phyloP scores from a whole-genome alignment of 1,140 invertebrate genomes.

The Drosophila mayri region DNA sequence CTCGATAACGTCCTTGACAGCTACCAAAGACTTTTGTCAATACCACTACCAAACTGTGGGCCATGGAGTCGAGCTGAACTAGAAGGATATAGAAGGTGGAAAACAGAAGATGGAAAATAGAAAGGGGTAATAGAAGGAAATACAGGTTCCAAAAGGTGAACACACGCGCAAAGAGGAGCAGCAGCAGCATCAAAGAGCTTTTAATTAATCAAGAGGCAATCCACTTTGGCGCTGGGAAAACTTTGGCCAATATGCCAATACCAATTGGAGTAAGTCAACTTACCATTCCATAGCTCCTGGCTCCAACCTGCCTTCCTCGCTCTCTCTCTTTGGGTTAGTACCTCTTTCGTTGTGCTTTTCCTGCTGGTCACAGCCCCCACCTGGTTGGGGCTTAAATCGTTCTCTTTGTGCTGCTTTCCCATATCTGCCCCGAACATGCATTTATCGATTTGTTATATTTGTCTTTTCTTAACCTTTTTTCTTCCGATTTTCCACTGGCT shows the following conservation, averaged over 20 bases:
- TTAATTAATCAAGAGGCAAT: conserved; percentile 80
- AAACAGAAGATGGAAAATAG: conserved; percentile 2
- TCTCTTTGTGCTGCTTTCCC: conserved; percentile 4
- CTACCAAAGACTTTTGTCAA: conserved; percentile 26
- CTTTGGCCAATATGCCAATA: conserved; percentile 68
- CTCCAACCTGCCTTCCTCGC: neutral
- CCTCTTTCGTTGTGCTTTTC: neutral
- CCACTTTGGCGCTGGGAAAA: conserved; percentile 69
- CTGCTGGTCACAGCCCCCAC: conserved; percentile 1
- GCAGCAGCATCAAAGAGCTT: conserved; percentile 47
- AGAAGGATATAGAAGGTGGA: conserved; percentile 4
- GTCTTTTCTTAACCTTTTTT: neutral
- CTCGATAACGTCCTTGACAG: conserved; percentile 24
- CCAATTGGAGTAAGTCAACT: conserved; percentile 55
- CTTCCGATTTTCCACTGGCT: neutral
- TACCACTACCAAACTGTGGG: neutral
- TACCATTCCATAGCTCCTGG: neutral
- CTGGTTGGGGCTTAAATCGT: conserved; percentile 6
- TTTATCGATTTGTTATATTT: conserved; percentile 36
- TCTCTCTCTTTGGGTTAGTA: neutral
- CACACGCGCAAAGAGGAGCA: conserved; percentile 8
- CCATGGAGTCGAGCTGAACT: neutral
- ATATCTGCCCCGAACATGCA: conserved; percentile 13
- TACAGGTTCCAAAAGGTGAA: conserved; percentile 3
- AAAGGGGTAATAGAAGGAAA: neutral